Percentiles rank a stretch among this genome's conserved stretches.
phyloP scores from a whole-genome alignment of 2,113 vertebrate genomes.

The Psilopogon haemacephalus region DNA sequence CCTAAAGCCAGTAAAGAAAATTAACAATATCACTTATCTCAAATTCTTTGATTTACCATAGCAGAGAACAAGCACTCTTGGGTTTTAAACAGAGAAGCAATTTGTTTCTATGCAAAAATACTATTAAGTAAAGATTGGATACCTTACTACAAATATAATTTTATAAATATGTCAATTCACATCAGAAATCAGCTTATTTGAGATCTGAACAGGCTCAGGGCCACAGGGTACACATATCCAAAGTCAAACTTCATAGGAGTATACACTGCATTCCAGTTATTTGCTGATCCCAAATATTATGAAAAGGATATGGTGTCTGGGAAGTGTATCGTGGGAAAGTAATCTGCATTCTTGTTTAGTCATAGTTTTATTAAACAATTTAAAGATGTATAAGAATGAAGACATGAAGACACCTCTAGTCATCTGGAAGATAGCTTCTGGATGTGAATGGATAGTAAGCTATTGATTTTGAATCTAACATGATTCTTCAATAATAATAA shows the following conservation, averaged over 20 bases:
- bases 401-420: background rate
- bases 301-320: background rate
- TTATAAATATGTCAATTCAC: background rate
- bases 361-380: background rate
- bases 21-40: background rate
- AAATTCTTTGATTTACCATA: conserved; percentile 10
- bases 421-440: background rate
- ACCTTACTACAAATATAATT: background rate
- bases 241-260: background rate
- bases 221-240: background rate
- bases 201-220: background rate
- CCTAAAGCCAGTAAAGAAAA: conserved; percentile 22
- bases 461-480: background rate
- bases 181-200: background rate
- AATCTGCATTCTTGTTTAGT: background rate
- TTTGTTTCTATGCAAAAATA: conserved; percentile 36
- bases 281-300: background rate
- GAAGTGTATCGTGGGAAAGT: background rate
- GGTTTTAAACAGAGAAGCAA: background rate
- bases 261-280: background rate
- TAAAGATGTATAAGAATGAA: background rate
- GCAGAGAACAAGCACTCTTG: background rate
- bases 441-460: background rate
- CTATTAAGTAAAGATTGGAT: conserved; percentile 18
- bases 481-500: too few species aligned